These are phyloP conservation scores for Haemorhous mexicanus DNA, from an alignment of 2,113 vertebrate genomes.

Conservation along the genomic window DNA sequence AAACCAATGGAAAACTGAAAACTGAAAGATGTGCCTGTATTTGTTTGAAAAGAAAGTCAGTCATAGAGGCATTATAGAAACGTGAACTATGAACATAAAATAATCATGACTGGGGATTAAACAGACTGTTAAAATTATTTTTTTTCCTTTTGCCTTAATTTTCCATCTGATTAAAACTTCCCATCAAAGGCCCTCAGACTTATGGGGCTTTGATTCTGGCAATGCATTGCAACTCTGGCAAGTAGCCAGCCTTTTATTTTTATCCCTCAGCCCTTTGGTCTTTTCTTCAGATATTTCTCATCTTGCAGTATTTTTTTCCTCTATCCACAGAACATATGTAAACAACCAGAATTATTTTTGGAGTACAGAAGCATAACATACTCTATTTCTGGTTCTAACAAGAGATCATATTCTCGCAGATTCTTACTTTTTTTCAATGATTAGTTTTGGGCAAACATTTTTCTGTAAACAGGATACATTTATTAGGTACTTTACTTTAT, in stretches of 20 bases:
- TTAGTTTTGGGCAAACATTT: background rate
- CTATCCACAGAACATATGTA: background rate
- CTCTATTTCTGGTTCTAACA: background rate
- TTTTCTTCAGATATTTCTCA: constrained; percentile 28
- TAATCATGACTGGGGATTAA: background rate
- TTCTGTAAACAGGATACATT: background rate
- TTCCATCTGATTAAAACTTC: constrained; percentile 19
- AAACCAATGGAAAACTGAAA: background rate
- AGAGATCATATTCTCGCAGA: background rate
- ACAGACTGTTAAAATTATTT: background rate
- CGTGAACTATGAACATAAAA: background rate
- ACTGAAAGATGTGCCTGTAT: background rate
- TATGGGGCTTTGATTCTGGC: background rate
- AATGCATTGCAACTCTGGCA: background rate
- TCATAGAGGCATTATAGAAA: background rate
- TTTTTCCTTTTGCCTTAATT: background rate
- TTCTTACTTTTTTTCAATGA: background rate
- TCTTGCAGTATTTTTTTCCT: background rate
- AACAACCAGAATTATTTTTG: constrained; percentile 45
- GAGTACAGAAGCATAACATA: background rate
- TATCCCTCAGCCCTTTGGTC: background rate
- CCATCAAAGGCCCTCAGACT: background rate
- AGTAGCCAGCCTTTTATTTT: constrained; percentile 16
- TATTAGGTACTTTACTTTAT: background rate
- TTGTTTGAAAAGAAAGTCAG: background rate